A percentile compares a stretch with the other conserved stretches of the same genome.
phyloP scores from a whole-genome alignment of 2,797 vertebrate genomes.

The Vireo griseus region DNA sequence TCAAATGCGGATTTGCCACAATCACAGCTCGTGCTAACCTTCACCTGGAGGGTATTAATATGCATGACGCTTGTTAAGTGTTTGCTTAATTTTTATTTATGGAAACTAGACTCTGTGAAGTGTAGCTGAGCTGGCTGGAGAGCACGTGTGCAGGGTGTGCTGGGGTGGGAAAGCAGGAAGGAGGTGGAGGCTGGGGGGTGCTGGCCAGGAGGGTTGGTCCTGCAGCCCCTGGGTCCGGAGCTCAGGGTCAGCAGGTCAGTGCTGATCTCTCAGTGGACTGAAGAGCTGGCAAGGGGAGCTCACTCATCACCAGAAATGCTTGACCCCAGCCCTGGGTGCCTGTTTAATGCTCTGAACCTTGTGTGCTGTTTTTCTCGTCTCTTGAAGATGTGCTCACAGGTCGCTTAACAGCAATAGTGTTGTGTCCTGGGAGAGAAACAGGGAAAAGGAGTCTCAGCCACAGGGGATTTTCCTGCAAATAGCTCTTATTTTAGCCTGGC shows the following conservation, averaged over 20 bases:
- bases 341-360: background rate
- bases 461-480: background rate
- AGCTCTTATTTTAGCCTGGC: background rate
- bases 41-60: slow-evolving; percentile 71
- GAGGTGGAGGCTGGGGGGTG: background rate
- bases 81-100: slow-evolving; percentile 72
- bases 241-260: background rate
- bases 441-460: background rate
- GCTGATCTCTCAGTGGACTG: background rate
- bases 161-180: background rate
- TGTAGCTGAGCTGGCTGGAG: slow-evolving; percentile 7
- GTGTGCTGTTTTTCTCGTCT: background rate
- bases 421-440: background rate
- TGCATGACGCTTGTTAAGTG: slow-evolving; percentile 64
- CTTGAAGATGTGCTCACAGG: background rate
- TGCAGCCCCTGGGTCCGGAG: fast-evolving
- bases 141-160: background rate
- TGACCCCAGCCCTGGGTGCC: slow-evolving; percentile 52
- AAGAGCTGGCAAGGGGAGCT: slow-evolving; percentile 3
- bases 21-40: slow-evolving; percentile 63
- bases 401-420: background rate
- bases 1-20: slow-evolving; percentile 56
- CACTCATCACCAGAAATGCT: background rate
- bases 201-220: background rate
- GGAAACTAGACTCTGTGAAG: slow-evolving; percentile 40